These are phyloP conservation scores for Trinectes maculatus DNA, from an alignment of 2,113 vertebrate species.

Conservation along the genomic window DNA sequence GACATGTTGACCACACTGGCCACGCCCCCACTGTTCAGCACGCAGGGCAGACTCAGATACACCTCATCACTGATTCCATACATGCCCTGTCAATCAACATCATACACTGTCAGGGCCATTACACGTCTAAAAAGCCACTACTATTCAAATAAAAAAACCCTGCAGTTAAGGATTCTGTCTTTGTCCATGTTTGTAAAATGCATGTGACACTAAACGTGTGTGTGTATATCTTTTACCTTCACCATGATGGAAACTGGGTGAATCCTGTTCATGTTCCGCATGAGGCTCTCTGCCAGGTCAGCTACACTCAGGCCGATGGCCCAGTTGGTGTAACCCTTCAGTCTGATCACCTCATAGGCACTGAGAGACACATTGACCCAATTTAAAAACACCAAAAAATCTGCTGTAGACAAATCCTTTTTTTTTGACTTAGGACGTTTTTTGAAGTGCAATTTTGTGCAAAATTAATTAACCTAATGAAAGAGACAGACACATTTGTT, in stretches of 20 bases:
- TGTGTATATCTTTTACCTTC: slow-evolving; percentile 81
- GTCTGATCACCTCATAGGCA: slow-evolving; percentile 96
- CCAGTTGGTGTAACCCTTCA: slow-evolving; percentile 99
- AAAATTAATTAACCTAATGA: too few relatives aligned
- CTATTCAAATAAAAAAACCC: too few relatives aligned
- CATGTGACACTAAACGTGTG: background rate
- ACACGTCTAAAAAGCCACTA: too few relatives aligned
- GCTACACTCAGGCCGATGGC: slow-evolving; percentile 97
- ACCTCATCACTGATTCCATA: slow-evolving; percentile 91
- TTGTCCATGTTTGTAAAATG: background rate
- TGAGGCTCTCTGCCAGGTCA: slow-evolving; percentile 90
- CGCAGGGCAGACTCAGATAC: slow-evolving; percentile 91
- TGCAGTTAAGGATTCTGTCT: too few relatives aligned
- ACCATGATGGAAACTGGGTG: slow-evolving; percentile 97
- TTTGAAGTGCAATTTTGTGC: too few relatives aligned
- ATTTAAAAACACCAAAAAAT: background rate
- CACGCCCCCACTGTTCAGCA: slow-evolving; percentile 87
- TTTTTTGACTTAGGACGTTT: background rate
- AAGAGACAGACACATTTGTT: too few relatives aligned
- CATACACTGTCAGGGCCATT: too few relatives aligned
- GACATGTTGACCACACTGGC: slow-evolving; percentile 91
- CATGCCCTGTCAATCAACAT: slow-evolving; percentile 84
- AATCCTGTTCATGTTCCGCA: slow-evolving; percentile 90
- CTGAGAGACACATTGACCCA: slow-evolving; percentile 71
- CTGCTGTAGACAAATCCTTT: background rate